phyloP scores from a whole-genome alignment of 2,113 vertebrate genomes.

The Thamnaconus septentrionalis region DNA sequence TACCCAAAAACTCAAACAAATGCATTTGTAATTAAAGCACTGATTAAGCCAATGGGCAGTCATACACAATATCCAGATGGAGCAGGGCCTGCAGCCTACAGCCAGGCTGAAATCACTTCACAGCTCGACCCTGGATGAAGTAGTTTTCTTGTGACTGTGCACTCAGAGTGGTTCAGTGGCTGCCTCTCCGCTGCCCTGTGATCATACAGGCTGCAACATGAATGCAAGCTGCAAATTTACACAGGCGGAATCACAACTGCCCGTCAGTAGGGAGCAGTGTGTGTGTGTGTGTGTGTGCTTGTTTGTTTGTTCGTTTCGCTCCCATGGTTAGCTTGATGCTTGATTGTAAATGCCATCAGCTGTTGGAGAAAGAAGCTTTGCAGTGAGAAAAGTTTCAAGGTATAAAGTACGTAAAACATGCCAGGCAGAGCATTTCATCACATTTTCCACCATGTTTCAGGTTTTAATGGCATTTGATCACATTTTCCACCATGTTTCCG shows the following conservation, averaged over 20 bases:
- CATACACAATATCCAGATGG: neutral
- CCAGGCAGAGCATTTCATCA: too few species aligned
- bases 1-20: too few species aligned
- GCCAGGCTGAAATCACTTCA: conserved; percentile 34
- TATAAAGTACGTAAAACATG: too few species aligned
- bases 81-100: conserved; percentile 22
- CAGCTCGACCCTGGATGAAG: conserved; percentile 18
- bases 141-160: conserved; percentile 12
- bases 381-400: too few species aligned
- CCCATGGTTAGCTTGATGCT: too few species aligned
- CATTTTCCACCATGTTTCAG: too few species aligned
- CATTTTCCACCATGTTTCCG: too few species aligned
- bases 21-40: too few species aligned
- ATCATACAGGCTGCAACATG: conserved; percentile 71
- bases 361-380: too few species aligned
- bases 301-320: conserved; percentile 3
- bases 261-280: conserved; percentile 13
- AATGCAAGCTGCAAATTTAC: conserved; percentile 60
- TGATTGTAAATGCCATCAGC: too few species aligned
- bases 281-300: conserved; percentile 10
- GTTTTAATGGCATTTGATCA: too few species aligned
- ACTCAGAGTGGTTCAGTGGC: conserved; percentile 33
- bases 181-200: conserved; percentile 21
- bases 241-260: conserved; percentile 38
- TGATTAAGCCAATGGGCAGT: too few species aligned